Evolutionary conservation across 2,888 invertebrate genomes (phyloP).

Genomic region (Amiota communis): DNA sequence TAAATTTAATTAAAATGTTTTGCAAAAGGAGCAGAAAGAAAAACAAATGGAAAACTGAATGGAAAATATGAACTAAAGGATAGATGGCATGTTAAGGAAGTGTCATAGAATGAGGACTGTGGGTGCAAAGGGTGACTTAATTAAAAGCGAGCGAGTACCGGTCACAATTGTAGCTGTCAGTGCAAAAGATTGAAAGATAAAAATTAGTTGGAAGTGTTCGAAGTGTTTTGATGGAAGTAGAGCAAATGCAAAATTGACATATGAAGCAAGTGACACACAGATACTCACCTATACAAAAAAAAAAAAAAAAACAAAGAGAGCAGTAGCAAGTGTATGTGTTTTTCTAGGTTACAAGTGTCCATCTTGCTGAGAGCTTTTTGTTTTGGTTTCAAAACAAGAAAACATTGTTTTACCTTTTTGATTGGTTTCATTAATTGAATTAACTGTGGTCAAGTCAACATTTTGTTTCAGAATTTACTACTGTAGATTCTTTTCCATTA

Average conservation of each 20-base stretch:
- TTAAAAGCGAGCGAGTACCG: constrained; percentile 5
- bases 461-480: too few relatives aligned
- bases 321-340: too few relatives aligned
- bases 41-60: neutral
- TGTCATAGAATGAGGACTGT: neutral
- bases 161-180: constrained; percentile 26
- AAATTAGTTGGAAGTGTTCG: constrained; percentile 22
- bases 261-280: constrained; percentile 22
- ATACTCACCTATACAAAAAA: too few relatives aligned
- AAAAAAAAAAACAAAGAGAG: too few relatives aligned
- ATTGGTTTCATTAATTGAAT: too few relatives aligned
- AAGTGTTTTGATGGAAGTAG: too few relatives aligned
- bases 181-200: constrained; percentile 35
- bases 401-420: too few relatives aligned
- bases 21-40: neutral
- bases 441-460: too few relatives aligned
- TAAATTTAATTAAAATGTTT: constrained; percentile 51
- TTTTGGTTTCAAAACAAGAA: too few relatives aligned
- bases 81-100: neutral
- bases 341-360: too few relatives aligned
- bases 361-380: too few relatives aligned
- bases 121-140: constrained; percentile 1
- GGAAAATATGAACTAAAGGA: constrained; percentile 7
- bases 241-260: neutral
- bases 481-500: too few relatives aligned